These are phyloP conservation scores for Onychostoma macrolepis DNA, from an alignment of 2,113 vertebrate species.

Conservation along the genomic window DNA sequence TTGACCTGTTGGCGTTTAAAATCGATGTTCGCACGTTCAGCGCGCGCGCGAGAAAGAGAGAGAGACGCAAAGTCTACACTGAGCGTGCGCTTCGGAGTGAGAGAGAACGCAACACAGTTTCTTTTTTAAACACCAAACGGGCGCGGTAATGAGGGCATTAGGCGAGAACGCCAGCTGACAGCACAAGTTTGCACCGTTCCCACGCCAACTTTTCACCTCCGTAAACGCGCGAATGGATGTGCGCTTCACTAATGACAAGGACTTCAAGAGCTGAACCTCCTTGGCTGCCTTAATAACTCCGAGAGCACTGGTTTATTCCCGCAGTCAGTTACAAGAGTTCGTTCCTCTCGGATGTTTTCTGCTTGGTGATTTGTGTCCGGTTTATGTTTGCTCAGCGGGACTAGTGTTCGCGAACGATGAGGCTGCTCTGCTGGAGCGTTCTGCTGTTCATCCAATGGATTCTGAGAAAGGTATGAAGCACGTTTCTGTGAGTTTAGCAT, in stretches of 20 bases:
- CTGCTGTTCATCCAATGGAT: conserved; percentile 79
- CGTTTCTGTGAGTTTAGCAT: background rate
- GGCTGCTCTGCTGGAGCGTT: conserved; percentile 78
- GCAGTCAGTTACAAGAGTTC: background rate
- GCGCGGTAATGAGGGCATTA: conserved; percentile 57
- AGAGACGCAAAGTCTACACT: conserved; percentile 14
- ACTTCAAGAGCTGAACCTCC: conserved; percentile 63
- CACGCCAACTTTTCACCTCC: conserved; percentile 68
- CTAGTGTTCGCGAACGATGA: conserved; percentile 76
- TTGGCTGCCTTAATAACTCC: background rate
- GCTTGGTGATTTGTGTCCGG: conserved; percentile 54
- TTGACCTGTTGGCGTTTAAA: conserved; percentile 52
- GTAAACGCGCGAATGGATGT: conserved; percentile 69
- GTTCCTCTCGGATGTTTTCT: conserved; percentile 10
- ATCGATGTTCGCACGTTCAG: conserved; percentile 33
- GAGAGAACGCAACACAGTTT: conserved; percentile 49
- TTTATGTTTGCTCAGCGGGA: conserved; percentile 75
- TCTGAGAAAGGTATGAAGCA: conserved; percentile 71
- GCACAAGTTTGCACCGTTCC: conserved; percentile 58
- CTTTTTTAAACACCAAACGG: conserved; percentile 64
- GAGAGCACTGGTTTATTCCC: conserved; percentile 45
- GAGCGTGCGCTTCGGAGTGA: conserved; percentile 17
- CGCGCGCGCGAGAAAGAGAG: conserved; percentile 9
- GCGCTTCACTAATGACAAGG: conserved; percentile 64
- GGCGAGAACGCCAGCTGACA: conserved; percentile 62